phyloP scores from a whole-genome alignment of 2,113 vertebrate species.

The Platysteira castanea region DNA sequence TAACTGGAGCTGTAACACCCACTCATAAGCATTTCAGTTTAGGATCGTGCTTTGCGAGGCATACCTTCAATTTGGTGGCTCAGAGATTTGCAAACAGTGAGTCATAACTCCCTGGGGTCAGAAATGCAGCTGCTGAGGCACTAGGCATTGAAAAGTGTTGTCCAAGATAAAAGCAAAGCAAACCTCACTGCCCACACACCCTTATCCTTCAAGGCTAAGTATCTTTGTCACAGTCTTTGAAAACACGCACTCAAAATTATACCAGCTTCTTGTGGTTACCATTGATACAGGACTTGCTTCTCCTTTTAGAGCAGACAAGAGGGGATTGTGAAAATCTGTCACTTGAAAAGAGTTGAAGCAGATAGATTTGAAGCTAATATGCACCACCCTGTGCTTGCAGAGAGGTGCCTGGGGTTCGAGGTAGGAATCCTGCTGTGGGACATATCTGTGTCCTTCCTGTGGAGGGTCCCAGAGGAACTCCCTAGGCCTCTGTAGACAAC shows the following conservation, averaged over 20 bases:
- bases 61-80: slow-evolving; percentile 19
- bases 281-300: slow-evolving; percentile 44
- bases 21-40: neutral
- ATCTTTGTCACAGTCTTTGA: slow-evolving; percentile 7
- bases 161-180: slow-evolving; percentile 58
- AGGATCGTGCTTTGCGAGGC: neutral
- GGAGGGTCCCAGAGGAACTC: neutral
- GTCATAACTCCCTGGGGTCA: slow-evolving; percentile 16
- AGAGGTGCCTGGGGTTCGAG: neutral
- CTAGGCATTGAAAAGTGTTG: slow-evolving; percentile 25
- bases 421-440: neutral
- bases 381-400: neutral
- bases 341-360: neutral
- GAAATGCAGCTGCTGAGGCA: slow-evolving; percentile 44
- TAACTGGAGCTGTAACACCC: neutral
- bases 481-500: neutral
- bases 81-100: slow-evolving; percentile 47
- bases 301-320: slow-evolving; percentile 31
- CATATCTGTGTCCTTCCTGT: neutral
- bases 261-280: slow-evolving; percentile 39
- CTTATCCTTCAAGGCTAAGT: slow-evolving; percentile 56
- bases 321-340: slow-evolving; percentile 1
- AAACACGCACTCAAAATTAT: neutral
- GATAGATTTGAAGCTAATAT: neutral
- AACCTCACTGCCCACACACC: slow-evolving; percentile 28